Conservation (phyloP, 2,113 vertebrate genomes). For the Chaetodon trifascialis region DNA sequence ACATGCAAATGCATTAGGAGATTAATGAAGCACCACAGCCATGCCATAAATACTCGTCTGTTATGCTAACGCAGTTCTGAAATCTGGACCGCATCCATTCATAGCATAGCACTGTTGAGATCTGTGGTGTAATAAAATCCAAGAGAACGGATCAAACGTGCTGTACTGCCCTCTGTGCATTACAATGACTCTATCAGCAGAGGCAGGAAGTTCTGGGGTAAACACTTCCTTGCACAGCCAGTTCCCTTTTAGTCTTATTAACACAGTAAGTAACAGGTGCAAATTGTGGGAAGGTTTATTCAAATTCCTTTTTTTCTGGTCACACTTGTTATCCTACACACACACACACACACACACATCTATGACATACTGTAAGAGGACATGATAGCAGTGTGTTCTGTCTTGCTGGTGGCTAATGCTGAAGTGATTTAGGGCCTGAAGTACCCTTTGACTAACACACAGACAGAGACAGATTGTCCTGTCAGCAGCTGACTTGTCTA, state of each 20-base stretch:
- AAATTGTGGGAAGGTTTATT: constrained; percentile 45
- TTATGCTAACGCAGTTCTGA: constrained; percentile 49
- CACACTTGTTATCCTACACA: not conserved
- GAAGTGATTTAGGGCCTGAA: constrained; percentile 18
- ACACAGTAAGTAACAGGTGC: constrained; percentile 40
- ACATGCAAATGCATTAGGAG: not conserved
- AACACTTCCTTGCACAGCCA: constrained; percentile 56
- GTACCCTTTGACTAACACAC: constrained; percentile 24
- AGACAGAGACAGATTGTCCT: constrained; percentile 45
- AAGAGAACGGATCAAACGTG: constrained; percentile 26
- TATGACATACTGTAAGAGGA: constrained; percentile 39
- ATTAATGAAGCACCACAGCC: not conserved
- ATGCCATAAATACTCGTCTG: constrained; percentile 4
- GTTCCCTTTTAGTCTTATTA: constrained; percentile 66
- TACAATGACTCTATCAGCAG: constrained; percentile 58
- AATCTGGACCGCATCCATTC: constrained; percentile 42
- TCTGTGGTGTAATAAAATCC: constrained; percentile 16
- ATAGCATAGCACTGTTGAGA: constrained; percentile 25
- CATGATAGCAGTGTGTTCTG: constrained; percentile 43
- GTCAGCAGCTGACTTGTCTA: constrained; percentile 19
- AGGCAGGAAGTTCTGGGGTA: constrained; percentile 27
- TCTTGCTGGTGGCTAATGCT: constrained; percentile 24
- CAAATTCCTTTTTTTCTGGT: constrained; percentile 10
- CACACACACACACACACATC: constrained; percentile 11
- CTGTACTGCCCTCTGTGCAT: constrained; percentile 37